A percentile compares a stretch with the other conserved stretches of the same genome.
These are phyloP conservation scores for Clarias platycephalus DNA, from an alignment of 2,797 vertebrate species.

Conservation along the genomic window DNA sequence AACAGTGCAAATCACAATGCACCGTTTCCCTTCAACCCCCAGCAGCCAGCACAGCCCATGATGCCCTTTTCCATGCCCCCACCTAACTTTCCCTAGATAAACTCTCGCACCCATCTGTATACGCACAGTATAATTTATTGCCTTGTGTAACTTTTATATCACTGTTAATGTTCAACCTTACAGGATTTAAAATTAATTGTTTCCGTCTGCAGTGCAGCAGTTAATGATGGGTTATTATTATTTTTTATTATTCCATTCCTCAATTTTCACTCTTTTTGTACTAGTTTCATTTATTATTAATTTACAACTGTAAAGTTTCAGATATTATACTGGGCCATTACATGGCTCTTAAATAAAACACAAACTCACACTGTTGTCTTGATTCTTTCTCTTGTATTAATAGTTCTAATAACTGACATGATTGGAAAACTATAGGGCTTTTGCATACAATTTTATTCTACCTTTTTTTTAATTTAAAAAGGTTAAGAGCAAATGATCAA, in stretches of 20 bases:
- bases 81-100: conserved; percentile 91
- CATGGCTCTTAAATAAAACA: conserved; percentile 56
- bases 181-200: conserved; percentile 68
- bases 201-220: conserved; percentile 89
- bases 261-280: conserved; percentile 85
- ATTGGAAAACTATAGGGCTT: neutral
- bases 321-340: conserved; percentile 34
- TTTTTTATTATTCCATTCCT: conserved; percentile 75
- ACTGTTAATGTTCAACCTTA: conserved; percentile 62
- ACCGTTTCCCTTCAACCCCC: conserved; percentile 84
- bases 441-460: neutral
- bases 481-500: too few species aligned
- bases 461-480: too few species aligned
- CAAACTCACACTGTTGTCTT: neutral
- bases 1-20: conserved; percentile 85
- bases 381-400: neutral
- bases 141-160: conserved; percentile 69
- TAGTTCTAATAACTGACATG: neutral
- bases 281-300: conserved; percentile 91
- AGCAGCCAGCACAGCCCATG: conserved; percentile 76
- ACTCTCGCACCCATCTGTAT: conserved; percentile 57
- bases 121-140: conserved; percentile 74
- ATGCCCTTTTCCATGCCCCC: conserved; percentile 90
- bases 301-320: conserved; percentile 83
- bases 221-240: conserved; percentile 81